Conservation (phyloP, 2,797 vertebrate species). For the Hybognathus amarus region DNA sequence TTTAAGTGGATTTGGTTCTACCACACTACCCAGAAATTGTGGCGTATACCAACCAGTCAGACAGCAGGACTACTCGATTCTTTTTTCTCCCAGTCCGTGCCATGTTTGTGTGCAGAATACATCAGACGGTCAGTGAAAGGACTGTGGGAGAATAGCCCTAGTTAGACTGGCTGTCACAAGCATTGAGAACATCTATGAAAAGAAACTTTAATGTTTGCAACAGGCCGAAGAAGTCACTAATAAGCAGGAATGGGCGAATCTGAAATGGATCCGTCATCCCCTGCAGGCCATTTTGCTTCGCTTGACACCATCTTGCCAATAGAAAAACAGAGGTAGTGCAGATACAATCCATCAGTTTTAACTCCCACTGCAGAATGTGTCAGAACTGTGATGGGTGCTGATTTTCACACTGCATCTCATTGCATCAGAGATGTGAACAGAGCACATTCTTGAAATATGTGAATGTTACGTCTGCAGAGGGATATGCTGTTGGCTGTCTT, state of each 20-base stretch:
- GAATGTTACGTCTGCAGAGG: background rate
- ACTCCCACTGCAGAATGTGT: slow-evolving; percentile 25
- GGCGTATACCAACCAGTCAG: background rate
- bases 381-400: slow-evolving; percentile 37
- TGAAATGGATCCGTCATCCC: slow-evolving; percentile 14
- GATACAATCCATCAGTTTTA: slow-evolving; percentile 28
- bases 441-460: slow-evolving; percentile 15
- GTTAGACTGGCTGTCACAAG: background rate
- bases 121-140: background rate
- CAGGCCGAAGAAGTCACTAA: background rate
- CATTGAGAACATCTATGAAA: background rate
- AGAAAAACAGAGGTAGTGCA: slow-evolving; percentile 6
- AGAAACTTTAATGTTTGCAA: background rate
- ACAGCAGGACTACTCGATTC: background rate
- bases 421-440: slow-evolving; percentile 39
- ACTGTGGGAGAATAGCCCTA: background rate
- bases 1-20: background rate
- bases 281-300: background rate
- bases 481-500: background rate
- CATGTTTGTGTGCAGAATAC: background rate
- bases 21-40: background rate
- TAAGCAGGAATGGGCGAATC: background rate
- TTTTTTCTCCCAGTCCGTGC: background rate
- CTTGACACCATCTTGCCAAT: slow-evolving; percentile 20
- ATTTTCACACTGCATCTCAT: slow-evolving; percentile 47